Percentiles rank a stretch among this genome's conserved stretches.
Conservation (phyloP, 2,113 vertebrate species). For the Halichoeres trimaculatus region DNA sequence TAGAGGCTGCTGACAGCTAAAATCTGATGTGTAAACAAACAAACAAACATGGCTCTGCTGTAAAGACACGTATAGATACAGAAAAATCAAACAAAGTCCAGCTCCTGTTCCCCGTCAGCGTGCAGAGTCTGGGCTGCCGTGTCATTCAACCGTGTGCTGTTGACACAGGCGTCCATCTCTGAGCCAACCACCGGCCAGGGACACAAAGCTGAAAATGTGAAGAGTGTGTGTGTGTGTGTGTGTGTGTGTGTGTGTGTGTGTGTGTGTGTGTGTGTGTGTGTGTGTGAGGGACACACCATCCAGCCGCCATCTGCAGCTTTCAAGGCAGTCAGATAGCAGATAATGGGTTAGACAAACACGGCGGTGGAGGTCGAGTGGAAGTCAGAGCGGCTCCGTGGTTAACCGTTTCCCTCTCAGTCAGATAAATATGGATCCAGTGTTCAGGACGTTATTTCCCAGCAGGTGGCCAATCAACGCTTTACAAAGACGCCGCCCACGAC, state of each 20-base stretch:
- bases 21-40: too few relatives aligned
- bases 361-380: constrained; percentile 19
- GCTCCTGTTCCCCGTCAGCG: neutral
- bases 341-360: constrained; percentile 61
- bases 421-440: neutral
- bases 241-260: constrained; percentile 13
- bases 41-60: too few relatives aligned
- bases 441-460: neutral
- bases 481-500: neutral
- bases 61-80: too few relatives aligned
- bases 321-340: constrained; percentile 54
- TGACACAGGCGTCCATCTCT: constrained; percentile 60
- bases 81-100: too few relatives aligned
- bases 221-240: neutral
- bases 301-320: constrained; percentile 46
- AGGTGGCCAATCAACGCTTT: constrained; percentile 22
- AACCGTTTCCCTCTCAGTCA: constrained; percentile 23
- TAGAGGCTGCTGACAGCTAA: too few relatives aligned
- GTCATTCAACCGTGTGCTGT: constrained; percentile 62
- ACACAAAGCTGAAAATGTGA: constrained; percentile 47
- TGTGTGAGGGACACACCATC: constrained; percentile 1
- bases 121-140: constrained; percentile 14
- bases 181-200: constrained; percentile 47
- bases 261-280: neutral
- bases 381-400: constrained; percentile 6